These are phyloP conservation scores for Dasypolia templi DNA, from an alignment of 2,888 invertebrate genomes.

Conservation along the genomic window DNA sequence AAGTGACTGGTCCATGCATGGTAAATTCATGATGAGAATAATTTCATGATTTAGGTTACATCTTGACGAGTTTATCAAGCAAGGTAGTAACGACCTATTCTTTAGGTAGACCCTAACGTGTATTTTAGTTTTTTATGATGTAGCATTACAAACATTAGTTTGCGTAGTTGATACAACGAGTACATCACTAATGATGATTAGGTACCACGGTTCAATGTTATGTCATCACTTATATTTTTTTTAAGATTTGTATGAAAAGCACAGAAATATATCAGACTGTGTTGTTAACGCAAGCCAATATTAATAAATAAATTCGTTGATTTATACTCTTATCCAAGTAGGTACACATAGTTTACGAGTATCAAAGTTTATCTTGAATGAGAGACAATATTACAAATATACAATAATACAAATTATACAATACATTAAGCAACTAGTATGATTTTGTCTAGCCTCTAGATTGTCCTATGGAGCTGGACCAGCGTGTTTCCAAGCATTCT, in stretches of 20 bases:
- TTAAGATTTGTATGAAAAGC: neutral
- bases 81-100: neutral
- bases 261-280: neutral
- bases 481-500: no score
- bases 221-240: neutral
- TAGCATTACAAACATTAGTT: no score
- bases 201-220: neutral
- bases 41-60: neutral
- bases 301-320: neutral
- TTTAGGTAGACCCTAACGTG: neutral
- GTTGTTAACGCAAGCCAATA: neutral
- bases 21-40: neutral
- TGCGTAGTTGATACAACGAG: neutral
- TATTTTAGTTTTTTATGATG: neutral
- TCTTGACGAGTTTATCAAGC: neutral
- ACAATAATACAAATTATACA: no score
- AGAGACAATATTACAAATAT: no score
- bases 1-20: neutral
- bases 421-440: no score
- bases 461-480: no score
- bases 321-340: neutral
- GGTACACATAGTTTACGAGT: neutral
- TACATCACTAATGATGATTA: slow-evolving; percentile 18
- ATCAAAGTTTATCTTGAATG: neutral
- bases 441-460: no score